phyloP scores from a whole-genome alignment of 2,888 invertebrate species.

The Trachelus tabidus region DNA sequence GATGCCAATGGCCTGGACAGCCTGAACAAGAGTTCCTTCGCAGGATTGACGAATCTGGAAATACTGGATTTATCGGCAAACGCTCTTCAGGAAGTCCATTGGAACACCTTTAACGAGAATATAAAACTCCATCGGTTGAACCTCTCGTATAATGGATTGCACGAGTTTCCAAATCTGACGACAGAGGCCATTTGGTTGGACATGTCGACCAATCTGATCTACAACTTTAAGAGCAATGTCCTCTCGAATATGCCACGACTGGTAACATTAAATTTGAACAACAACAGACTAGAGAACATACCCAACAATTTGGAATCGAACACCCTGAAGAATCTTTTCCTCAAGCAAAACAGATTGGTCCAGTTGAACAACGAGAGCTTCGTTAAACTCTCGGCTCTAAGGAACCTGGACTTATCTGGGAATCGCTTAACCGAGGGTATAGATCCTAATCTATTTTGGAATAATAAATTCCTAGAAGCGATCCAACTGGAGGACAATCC shows the following conservation, averaged over 20 bases:
- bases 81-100: slow-evolving; percentile 72
- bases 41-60: slow-evolving; percentile 70
- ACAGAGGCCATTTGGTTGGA: slow-evolving; percentile 42
- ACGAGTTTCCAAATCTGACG: slow-evolving; percentile 42
- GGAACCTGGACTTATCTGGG: slow-evolving; percentile 73
- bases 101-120: slow-evolving; percentile 72
- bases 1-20: slow-evolving; percentile 75
- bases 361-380: slow-evolving; percentile 74
- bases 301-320: slow-evolving; percentile 73
- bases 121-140: slow-evolving; percentile 72
- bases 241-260: slow-evolving; percentile 68
- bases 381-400: slow-evolving; percentile 71
- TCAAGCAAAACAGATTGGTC: slow-evolving; percentile 73
- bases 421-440: slow-evolving; percentile 77
- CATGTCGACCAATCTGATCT: slow-evolving; percentile 47
- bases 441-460: slow-evolving; percentile 71
- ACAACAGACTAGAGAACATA: slow-evolving; percentile 74
- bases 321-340: slow-evolving; percentile 71
- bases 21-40: slow-evolving; percentile 73
- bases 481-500: slow-evolving; percentile 79
- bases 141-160: slow-evolving; percentile 67
- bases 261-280: slow-evolving; percentile 72
- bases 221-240: slow-evolving; percentile 32
- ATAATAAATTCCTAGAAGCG: slow-evolving; percentile 70
- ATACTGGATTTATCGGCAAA: slow-evolving; percentile 78